phyloP scores from a whole-genome alignment of 2,797 vertebrate species.

The Miichthys miiuy region DNA sequence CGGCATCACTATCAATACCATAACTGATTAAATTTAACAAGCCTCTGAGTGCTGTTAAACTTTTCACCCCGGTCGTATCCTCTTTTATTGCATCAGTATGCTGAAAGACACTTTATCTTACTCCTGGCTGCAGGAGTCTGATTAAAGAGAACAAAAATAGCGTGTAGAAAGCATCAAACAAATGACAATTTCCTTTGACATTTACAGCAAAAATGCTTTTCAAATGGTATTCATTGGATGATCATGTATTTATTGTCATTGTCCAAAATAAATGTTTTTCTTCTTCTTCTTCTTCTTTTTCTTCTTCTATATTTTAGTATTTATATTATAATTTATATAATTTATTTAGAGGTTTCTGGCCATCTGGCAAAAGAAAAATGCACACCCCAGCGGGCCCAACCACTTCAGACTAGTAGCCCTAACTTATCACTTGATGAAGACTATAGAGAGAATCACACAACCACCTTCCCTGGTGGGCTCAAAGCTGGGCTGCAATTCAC shows the following conservation, averaged over 20 bases:
- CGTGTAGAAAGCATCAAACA: slow-evolving; percentile 6
- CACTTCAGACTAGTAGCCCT: too few species aligned
- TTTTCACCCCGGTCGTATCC: slow-evolving; percentile 70
- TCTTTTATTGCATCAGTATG: slow-evolving; percentile 63
- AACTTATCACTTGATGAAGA: too few species aligned
- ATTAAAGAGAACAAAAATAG: slow-evolving; percentile 21
- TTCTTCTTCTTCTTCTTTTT: too few species aligned
- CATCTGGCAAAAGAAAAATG: too few species aligned
- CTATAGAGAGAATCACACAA: too few species aligned
- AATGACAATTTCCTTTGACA: neutral
- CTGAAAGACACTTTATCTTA: slow-evolving; percentile 36
- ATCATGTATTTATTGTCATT: neutral
- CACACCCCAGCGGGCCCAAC: too few species aligned
- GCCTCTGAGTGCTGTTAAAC: slow-evolving; percentile 60
- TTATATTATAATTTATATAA: too few species aligned
- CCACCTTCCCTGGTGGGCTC: too few species aligned
- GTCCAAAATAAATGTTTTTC: neutral
- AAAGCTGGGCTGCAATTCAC: too few species aligned
- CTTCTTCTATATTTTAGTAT: too few species aligned
- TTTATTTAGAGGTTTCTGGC: too few species aligned
- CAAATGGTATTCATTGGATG: too few species aligned
- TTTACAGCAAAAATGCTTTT: neutral
- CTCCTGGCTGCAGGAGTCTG: slow-evolving; percentile 2
- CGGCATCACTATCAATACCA: slow-evolving; percentile 43
- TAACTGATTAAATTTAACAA: slow-evolving; percentile 61